Base-by-base conservation (phyloP, 2,113 vertebrate species). In the human (Homo sapiens) region DNA sequence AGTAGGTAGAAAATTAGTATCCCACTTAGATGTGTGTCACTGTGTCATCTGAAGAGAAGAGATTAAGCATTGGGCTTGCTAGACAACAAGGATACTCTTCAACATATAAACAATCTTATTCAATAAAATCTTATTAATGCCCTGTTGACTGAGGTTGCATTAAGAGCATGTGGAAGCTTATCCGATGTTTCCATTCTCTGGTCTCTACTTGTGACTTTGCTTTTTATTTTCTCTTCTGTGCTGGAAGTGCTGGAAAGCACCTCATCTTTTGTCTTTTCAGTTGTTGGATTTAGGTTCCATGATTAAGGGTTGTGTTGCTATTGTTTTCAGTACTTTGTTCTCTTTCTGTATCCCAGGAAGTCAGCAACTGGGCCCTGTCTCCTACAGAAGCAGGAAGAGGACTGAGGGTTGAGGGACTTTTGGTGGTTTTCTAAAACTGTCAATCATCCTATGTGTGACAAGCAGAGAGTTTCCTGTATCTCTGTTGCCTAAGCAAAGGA, bases 331-430 rank as follows among this genome's bases (percentile, higher is more conserved):
- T 40, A n/a, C 45, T 23, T 75, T 13, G 23, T 18, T 0, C 1
- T 30, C 32, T 78, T 40, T 23, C 14, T 16, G 30, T 22, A 40
- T 84, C 35, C 3, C 4, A 17, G 8, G 52, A 59, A 20, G 45
- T 89, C 48, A 30, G n/a, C 70, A 2, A 0, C 1, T 1, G 27
- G 5, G 7, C 5, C 1, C 30, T 0, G 0, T 11, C 38, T 57
- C 20, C 57, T 80, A 3, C 25, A 12, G 20, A 25, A 59, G 35
- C 3, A 16, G 35, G 45, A 64, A n/a, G 61, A 66, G 22, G 32
- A 38, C n/a, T 35, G 8, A 20, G 80, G 48, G 30, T 16, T 38
- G 3, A 1, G 2, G 14, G 23, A 40, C 13, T 27, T 17, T 48
- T 3, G 1, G 17, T 23, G 25, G 1, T 45, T 55, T 57, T 20